Evolutionary conservation across 2,888 invertebrate genomes (phyloP).

Genomic region (Trypoxylon attenuatum): DNA sequence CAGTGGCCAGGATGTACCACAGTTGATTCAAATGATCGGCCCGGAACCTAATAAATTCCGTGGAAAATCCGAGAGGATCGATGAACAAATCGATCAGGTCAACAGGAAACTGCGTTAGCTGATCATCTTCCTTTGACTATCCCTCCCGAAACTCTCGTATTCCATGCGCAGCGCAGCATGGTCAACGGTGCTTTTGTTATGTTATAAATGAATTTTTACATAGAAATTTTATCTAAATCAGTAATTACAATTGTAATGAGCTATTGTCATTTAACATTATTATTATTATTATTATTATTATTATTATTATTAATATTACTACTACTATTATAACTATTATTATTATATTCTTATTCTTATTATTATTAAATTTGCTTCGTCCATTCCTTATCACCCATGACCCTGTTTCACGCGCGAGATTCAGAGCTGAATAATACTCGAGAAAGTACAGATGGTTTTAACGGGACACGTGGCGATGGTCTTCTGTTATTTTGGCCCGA

Average conservation of each 20-base stretch:
- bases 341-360: too few relatives aligned
- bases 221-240: constrained; percentile 37
- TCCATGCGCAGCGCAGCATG: constrained; percentile 22
- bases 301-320: constrained; percentile 20
- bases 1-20: constrained; percentile 88
- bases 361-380: too few relatives aligned
- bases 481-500: too few relatives aligned
- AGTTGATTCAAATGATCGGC: constrained; percentile 92
- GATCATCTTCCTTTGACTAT: neutral
- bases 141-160: constrained; percentile 15
- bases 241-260: neutral
- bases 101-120: constrained; percentile 79
- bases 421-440: neutral
- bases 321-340: neutral
- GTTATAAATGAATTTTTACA: constrained; percentile 41
- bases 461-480: neutral
- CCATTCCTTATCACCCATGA: too few relatives aligned
- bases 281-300: constrained; percentile 20
- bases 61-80: constrained; percentile 87
- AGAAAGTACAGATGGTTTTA: constrained; percentile 3
- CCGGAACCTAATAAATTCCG: constrained; percentile 89
- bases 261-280: constrained; percentile 27
- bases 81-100: constrained; percentile 87
- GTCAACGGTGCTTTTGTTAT: constrained; percentile 9
- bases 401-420: too few relatives aligned